Percentiles rank a stretch among this genome's conserved stretches.
These are phyloP conservation scores for Amphimallon solstitiale DNA, from an alignment of 2,888 invertebrate species.

Conservation along the genomic window DNA sequence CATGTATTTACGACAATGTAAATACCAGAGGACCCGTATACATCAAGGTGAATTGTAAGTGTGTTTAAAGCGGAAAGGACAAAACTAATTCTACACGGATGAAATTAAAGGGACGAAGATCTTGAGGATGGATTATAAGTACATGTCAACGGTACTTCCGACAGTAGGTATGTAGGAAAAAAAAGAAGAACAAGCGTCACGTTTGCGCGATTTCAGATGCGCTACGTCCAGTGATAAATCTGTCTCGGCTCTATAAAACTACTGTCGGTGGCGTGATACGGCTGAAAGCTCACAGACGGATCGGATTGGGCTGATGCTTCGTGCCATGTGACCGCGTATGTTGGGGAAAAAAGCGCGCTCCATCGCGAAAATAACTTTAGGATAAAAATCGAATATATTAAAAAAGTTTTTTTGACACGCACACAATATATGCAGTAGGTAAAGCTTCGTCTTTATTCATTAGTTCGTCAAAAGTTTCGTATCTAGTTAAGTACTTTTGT, in stretches of 20 bases:
- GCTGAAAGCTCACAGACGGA: constrained; percentile 19
- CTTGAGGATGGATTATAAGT: constrained; percentile 28
- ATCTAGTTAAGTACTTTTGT: no score
- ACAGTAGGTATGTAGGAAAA: not conserved
- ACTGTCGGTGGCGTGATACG: constrained; percentile 19
- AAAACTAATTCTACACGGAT: constrained; percentile 20
- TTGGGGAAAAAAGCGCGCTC: not conserved
- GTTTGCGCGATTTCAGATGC: constrained; percentile 45
- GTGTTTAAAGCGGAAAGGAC: not conserved
- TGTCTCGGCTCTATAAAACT: constrained; percentile 39
- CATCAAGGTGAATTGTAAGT: constrained; percentile 12
- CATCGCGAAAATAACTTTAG: no score
- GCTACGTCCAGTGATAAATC: constrained; percentile 47
- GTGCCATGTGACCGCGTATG: not conserved
- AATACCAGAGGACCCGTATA: constrained; percentile 13
- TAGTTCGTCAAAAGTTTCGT: no score
- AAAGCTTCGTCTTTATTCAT: no score
- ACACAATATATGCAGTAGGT: no score
- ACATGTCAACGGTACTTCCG: not conserved
- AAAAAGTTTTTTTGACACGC: not conserved
- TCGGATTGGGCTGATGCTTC: constrained; percentile 11
- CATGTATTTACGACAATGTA: constrained; percentile 17
- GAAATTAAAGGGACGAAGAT: constrained; percentile 17
- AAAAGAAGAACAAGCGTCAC: constrained; percentile 37
- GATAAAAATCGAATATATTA: not conserved